Evolutionary conservation across 2,888 invertebrate species (phyloP).

Genomic region (Diploptera punctata): DNA sequence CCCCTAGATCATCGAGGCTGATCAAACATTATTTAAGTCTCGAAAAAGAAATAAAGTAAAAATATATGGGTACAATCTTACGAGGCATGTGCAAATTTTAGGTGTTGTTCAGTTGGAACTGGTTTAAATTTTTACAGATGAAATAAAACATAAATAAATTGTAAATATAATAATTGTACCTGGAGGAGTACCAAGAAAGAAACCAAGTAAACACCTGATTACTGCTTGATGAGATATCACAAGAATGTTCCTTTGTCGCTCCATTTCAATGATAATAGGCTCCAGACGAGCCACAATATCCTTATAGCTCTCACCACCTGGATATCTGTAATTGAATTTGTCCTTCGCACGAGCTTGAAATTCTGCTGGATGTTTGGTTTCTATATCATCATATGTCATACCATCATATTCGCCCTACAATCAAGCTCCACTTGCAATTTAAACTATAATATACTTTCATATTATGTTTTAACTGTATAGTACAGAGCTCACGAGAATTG

Average conservation of each 20-base stretch:
- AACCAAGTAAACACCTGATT: neutral
- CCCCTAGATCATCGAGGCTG: too few relatives aligned
- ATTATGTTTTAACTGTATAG: too few relatives aligned
- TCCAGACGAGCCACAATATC: neutral
- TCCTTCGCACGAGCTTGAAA: neutral
- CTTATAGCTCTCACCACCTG: neutral
- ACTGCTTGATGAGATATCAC: neutral
- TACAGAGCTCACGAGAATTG: too few relatives aligned
- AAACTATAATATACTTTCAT: too few relatives aligned
- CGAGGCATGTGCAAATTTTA: too few relatives aligned
- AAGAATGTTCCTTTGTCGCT: neutral
- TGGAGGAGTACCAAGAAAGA: neutral
- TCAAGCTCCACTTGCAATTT: too few relatives aligned
- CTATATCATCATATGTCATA: neutral
- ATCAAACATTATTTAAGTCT: too few relatives aligned
- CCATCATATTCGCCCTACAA: neutral
- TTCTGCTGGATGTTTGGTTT: neutral
- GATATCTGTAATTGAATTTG: neutral
- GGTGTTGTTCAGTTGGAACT: too few relatives aligned
- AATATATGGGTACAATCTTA: too few relatives aligned
- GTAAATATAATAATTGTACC: neutral
- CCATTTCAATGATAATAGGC: slow-evolving; percentile 4
- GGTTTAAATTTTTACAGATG: too few relatives aligned
- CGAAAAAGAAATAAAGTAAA: too few relatives aligned
- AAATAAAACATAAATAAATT: too few relatives aligned